These are phyloP conservation scores for Pseudeuparius sepicola DNA, from an alignment of 2,888 invertebrate genomes.

Conservation along the genomic window DNA sequence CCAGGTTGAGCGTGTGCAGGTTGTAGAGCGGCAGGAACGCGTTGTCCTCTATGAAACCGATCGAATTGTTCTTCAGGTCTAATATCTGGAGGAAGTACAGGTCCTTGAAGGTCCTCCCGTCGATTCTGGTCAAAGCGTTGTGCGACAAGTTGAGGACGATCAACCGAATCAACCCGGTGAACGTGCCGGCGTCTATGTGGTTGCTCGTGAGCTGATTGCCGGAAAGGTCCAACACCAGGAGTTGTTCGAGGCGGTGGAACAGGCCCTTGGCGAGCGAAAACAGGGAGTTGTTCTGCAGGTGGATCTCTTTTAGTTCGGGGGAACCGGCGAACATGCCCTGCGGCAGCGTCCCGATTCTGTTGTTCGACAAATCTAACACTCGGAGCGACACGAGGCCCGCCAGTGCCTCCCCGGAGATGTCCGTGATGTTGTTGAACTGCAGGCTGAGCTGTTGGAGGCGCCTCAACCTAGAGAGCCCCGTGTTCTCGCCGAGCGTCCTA, in stretches of 20 bases:
- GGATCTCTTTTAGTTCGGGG: constrained; percentile 71
- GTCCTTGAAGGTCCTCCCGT: constrained; percentile 77
- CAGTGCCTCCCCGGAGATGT: constrained; percentile 69
- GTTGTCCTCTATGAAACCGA: constrained; percentile 80
- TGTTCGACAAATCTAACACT: constrained; percentile 77
- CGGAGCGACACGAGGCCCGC: constrained; percentile 69
- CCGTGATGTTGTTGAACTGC: constrained; percentile 73
- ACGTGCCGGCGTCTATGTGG: constrained; percentile 76
- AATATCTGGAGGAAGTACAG: constrained; percentile 77
- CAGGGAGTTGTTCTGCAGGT: constrained; percentile 76
- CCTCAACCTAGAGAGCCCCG: constrained; percentile 64
- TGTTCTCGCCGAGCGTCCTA: constrained; percentile 55
- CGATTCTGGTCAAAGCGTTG: constrained; percentile 75
- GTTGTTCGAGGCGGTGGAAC: constrained; percentile 73
- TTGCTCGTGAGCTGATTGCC: constrained; percentile 78
- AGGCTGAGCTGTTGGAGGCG: constrained; percentile 71
- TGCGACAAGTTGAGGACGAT: constrained; percentile 78
- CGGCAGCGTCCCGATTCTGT: constrained; percentile 71
- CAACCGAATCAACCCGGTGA: constrained; percentile 72
- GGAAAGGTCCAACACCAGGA: constrained; percentile 74
- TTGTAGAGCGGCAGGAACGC: constrained; percentile 82
- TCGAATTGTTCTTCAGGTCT: constrained; percentile 76
- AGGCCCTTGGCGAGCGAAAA: constrained; percentile 73
- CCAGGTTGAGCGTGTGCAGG: constrained; percentile 78
- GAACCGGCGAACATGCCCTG: constrained; percentile 72